A percentile compares a stretch with the other conserved stretches of the same genome.
These are phyloP conservation scores for Malaclemys terrapin DNA, from an alignment of 2,113 vertebrate species.

Conservation along the genomic window DNA sequence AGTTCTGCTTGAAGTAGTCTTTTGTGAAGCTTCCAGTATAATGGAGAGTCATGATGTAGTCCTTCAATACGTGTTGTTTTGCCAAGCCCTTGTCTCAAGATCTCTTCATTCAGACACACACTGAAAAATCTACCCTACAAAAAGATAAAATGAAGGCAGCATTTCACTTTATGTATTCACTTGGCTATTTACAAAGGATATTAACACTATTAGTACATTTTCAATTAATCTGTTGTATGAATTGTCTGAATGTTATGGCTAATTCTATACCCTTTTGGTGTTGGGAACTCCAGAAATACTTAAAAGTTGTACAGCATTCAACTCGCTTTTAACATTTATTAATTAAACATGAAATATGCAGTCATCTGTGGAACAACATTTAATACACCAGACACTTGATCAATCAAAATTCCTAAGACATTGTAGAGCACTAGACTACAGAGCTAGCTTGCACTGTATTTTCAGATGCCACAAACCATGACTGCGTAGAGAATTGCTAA, in stretches of 20 bases:
- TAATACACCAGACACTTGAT: background rate
- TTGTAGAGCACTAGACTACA: background rate
- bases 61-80: conserved; percentile 82
- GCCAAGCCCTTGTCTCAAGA: conserved; percentile 88
- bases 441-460: background rate
- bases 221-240: background rate
- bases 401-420: background rate
- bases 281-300: background rate
- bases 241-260: background rate
- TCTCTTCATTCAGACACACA: conserved; percentile 88
- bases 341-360: no score
- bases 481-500: background rate
- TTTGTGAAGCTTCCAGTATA: conserved; percentile 89
- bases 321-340: background rate
- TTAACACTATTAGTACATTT: background rate
- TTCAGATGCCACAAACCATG: background rate
- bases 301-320: background rate
- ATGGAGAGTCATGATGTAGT: conserved; percentile 78
- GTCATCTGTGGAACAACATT: background rate
- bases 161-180: accelerated
- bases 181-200: background rate
- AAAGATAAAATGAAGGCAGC: background rate
- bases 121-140: conserved; percentile 83
- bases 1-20: conserved; percentile 91
- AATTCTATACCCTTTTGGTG: accelerated